These are phyloP conservation scores for Orycteropus afer DNA, from an alignment of 2,113 vertebrate species.

Conservation along the genomic window DNA sequence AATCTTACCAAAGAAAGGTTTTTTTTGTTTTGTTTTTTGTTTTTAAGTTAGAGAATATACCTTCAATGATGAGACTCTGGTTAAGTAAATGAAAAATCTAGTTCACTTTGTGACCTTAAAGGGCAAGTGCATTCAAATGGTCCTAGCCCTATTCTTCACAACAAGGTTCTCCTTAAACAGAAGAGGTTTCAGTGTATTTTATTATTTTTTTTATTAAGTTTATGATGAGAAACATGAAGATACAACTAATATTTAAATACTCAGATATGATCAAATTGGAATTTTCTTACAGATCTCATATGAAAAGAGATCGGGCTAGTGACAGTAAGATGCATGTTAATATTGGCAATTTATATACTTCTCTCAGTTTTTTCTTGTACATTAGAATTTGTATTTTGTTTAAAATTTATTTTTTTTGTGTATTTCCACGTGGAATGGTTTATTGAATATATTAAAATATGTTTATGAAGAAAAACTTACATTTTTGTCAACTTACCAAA, in stretches of 20 bases:
- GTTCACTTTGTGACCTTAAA: neutral
- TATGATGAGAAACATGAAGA: neutral
- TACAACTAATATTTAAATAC: slow-evolving; percentile 17
- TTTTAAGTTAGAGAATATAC: slow-evolving; percentile 41
- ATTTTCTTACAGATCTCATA: neutral
- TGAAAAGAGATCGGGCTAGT: neutral
- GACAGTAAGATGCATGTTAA: neutral
- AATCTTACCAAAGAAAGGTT: slow-evolving; percentile 59
- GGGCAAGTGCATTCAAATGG: neutral
- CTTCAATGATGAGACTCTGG: slow-evolving; percentile 43
- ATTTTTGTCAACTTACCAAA: neutral
- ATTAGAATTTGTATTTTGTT: slow-evolving; percentile 19
- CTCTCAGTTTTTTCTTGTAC: neutral
- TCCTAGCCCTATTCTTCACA: neutral
- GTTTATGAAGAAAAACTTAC: slow-evolving; percentile 16
- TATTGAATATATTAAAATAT: slow-evolving; percentile 25
- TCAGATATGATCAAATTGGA: neutral
- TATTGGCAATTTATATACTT: neutral
- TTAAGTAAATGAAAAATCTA: neutral
- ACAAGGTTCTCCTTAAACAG: neutral
- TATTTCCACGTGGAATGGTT: slow-evolving; percentile 20
- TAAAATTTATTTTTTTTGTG: neutral
- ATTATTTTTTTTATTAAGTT: neutral
- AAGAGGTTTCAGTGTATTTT: neutral
- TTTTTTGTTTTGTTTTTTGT: no score